Conservation (phyloP, 1,140 invertebrate species). For the Monomorium pharaonis region DNA sequence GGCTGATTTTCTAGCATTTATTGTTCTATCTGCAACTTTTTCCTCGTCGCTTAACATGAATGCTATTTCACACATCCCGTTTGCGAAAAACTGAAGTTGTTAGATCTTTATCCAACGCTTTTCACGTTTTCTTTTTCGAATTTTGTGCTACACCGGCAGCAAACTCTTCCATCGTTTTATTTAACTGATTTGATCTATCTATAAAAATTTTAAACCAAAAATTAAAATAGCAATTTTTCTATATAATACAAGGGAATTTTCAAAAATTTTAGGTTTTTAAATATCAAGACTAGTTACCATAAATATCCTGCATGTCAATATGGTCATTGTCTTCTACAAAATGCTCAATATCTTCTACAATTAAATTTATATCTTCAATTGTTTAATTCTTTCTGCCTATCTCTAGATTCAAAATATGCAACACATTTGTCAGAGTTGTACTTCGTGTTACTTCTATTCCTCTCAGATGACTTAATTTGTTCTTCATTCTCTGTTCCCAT, state of each 20-base stretch:
- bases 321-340: constrained; percentile 32
- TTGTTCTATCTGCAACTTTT: constrained; percentile 15
- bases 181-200: not conserved
- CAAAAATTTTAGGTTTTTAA: not conserved
- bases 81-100: constrained; percentile 59
- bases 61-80: constrained; percentile 58
- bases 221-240: not conserved
- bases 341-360: constrained; percentile 2
- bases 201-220: not conserved
- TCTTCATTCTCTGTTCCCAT: not conserved
- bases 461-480: not conserved
- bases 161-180: not conserved
- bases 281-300: constrained; percentile 53
- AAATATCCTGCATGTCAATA: constrained; percentile 16
- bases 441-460: not conserved
- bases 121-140: constrained; percentile 61
- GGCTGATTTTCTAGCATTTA: constrained; percentile 36
- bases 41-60: constrained; percentile 36
- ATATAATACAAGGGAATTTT: not conserved
- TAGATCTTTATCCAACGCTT: constrained; percentile 20
- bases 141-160: not conserved
- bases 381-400: constrained; percentile 9
- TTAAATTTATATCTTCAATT: constrained; percentile 34
- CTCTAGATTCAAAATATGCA: not conserved
- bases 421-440: not conserved